A percentile compares a stretch with the other conserved stretches of the same genome.
phyloP scores from a whole-genome alignment of 2,113 vertebrate genomes.

The Megaleporinus macrocephalus region DNA sequence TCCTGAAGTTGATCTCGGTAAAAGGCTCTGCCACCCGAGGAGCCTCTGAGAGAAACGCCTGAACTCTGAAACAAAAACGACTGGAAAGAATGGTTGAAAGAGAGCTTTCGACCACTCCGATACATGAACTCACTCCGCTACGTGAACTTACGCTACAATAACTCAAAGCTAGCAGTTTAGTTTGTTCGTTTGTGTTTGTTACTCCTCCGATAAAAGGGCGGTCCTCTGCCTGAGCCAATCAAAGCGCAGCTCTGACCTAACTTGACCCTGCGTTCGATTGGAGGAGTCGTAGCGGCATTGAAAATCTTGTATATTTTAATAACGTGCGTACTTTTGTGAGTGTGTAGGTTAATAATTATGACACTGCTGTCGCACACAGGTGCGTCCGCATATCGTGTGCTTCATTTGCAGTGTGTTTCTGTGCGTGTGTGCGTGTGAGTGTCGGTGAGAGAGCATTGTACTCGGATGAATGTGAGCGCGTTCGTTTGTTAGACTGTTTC shows the following conservation, averaged over 20 bases:
- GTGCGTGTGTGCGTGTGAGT: conserved; percentile 40
- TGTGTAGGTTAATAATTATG: conserved; percentile 72
- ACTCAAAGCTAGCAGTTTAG: conserved; percentile 73
- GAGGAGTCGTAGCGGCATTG: conserved; percentile 68
- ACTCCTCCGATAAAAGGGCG: conserved; percentile 61
- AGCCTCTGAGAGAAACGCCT: conserved; percentile 27
- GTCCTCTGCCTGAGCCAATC: conserved; percentile 69
- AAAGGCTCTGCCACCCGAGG: conserved; percentile 21
- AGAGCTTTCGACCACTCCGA: conserved; percentile 57
- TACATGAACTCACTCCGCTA: too few species aligned
- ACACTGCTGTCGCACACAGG: conserved; percentile 69
- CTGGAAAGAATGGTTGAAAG: too few species aligned
- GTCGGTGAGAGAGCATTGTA: conserved; percentile 43
- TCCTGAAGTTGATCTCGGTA: conserved; percentile 30
- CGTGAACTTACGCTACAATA: conserved; percentile 40
- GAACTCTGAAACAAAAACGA: conserved; percentile 26
- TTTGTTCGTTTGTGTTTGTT: conserved; percentile 66
- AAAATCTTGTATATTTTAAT: conserved; percentile 84
- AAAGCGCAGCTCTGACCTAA: conserved; percentile 57
- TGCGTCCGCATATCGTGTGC: conserved; percentile 67
- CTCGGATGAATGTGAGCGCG: conserved; percentile 63
- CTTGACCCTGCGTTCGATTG: conserved; percentile 65
- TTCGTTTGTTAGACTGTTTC: conserved; percentile 80
- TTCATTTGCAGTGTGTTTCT: conserved; percentile 60
- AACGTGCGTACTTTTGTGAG: conserved; percentile 63